Percentiles rank a stretch among this genome's conserved stretches.
Evolutionary conservation across 1,140 invertebrate genomes (phyloP).

Genomic region (Leptinotarsa lineolata): DNA sequence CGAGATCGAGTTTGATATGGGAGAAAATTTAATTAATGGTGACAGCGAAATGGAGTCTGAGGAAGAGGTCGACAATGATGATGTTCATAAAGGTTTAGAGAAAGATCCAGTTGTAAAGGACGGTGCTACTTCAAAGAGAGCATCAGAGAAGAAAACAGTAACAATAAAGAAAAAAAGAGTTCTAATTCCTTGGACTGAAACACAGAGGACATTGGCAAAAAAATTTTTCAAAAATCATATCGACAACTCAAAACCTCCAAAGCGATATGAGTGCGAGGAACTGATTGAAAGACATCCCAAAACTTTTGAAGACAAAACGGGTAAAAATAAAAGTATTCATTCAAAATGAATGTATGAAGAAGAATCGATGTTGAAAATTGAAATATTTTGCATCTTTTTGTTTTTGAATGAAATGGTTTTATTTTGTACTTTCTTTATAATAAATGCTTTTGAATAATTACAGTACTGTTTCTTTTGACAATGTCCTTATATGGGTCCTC

Average conservation of each 20-base stretch:
- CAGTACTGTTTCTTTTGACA: too few relatives aligned
- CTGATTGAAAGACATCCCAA: constrained; percentile 9
- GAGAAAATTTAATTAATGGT: constrained; percentile 36
- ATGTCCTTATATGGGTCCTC: too few relatives aligned
- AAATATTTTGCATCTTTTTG: too few relatives aligned
- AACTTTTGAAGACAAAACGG: constrained; percentile 22
- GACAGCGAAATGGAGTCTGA: background rate
- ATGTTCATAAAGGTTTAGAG: background rate
- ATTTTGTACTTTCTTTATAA: too few relatives aligned
- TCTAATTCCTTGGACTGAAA: background rate
- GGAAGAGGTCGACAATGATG: background rate
- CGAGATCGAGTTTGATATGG: constrained; percentile 50
- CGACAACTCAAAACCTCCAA: constrained; percentile 10
- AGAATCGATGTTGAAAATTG: too few relatives aligned
- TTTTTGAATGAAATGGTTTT: too few relatives aligned
- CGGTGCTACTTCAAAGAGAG: background rate
- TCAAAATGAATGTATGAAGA: too few relatives aligned
- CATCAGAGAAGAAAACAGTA: background rate
- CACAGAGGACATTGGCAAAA: constrained; percentile 18
- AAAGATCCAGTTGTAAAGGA: background rate
- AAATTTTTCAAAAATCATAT: constrained; percentile 25
- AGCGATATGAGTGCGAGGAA: constrained; percentile 27
- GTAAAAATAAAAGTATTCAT: constrained; percentile 1
- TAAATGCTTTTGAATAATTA: too few relatives aligned
- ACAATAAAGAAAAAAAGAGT: constrained; percentile 7